Base-by-base conservation (phyloP, 1,140 invertebrate genomes). In the Olivierus martensii region DNA sequence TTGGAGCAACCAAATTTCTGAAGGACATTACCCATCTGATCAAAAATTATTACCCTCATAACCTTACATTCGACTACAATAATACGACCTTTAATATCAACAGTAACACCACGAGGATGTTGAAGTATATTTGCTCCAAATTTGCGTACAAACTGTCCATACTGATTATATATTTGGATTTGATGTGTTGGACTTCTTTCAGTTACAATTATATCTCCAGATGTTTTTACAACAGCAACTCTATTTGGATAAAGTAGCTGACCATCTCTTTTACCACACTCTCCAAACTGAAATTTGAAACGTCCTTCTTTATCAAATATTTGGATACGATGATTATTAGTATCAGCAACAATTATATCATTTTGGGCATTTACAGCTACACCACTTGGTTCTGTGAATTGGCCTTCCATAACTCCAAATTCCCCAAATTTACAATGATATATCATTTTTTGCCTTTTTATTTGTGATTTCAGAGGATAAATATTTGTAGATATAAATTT, bases 401-500 rank as follows among this genome's bases (percentile, higher is more conserved):
- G 96, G 1, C 94, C 93, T 68, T 96, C 91, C 79, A 94, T 87
- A 0, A 96, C 91, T 0, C 96, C 96, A 64, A 99, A 99, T 66
- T 99, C 96, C 3, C 96, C 96, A 71, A 99, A 99, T 71, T 98
- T 98, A 75, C 94, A 98, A 65, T 98, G 93, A 66, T 99, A 99
- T 59, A 97, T 97, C 94, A 99, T 99, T 71, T 99, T 99, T 67
- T 97, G 92, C n/a, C 95, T 79, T 66, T 94, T 94, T 53, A 96
- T 93, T 69, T 95, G 91, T 36, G 89, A 92, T 65, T 94, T 95
- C 2, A 89, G 87, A 52, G 90, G 90, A 90, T 84, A 34, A 76
- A 69, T 93, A 82, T 80, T 22, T 4, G 82, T 78, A 12, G 83
- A 82, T 67, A 91, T 84, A 39, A 93, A 71, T 66, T 93, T 93